These are phyloP conservation scores for Brachionus rotundiformis DNA, from an alignment of 1,140 invertebrate genomes.

Conservation along the genomic window DNA sequence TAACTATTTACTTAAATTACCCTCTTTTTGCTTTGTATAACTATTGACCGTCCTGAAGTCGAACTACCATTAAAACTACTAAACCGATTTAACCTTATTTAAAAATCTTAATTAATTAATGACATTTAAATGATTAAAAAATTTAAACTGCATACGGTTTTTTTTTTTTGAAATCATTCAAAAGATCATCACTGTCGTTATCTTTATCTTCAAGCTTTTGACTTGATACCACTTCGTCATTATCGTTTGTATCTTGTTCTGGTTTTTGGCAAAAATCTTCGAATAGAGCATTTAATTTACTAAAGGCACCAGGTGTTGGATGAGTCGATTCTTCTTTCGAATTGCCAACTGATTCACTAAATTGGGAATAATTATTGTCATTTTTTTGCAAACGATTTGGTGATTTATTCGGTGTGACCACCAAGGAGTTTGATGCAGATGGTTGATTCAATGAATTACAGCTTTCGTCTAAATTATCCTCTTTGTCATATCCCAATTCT, in stretches of 20 bases:
- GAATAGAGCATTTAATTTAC: conserved; percentile 26
- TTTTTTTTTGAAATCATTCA: conserved; percentile 37
- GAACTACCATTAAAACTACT: conserved; percentile 9
- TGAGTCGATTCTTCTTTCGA: not conserved
- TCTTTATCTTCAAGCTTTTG: conserved; percentile 41
- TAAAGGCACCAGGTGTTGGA: not conserved
- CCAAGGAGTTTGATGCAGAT: not conserved
- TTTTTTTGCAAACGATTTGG: not conserved
- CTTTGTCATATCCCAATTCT: conserved; percentile 50
- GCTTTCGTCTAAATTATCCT: conserved; percentile 37
- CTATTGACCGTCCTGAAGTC: conserved; percentile 28
- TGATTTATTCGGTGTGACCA: conserved; percentile 24
- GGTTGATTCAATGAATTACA: not conserved
- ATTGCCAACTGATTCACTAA: conserved; percentile 6
- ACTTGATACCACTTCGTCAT: not conserved
- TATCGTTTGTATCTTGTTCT: not conserved
- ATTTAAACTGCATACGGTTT: not conserved
- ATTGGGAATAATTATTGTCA: conserved; percentile 42
- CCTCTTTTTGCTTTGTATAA: conserved; percentile 48
- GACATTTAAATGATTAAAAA: not conserved
- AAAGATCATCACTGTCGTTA: conserved; percentile 26
- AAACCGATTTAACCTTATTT: conserved; percentile 27
- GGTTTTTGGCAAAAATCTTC: conserved; percentile 7
- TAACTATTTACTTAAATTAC: not conserved
- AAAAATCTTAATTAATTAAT: too few species aligned